Conservation (phyloP, 2,888 invertebrate genomes). For the Caenorhabditis sinica region DNA sequence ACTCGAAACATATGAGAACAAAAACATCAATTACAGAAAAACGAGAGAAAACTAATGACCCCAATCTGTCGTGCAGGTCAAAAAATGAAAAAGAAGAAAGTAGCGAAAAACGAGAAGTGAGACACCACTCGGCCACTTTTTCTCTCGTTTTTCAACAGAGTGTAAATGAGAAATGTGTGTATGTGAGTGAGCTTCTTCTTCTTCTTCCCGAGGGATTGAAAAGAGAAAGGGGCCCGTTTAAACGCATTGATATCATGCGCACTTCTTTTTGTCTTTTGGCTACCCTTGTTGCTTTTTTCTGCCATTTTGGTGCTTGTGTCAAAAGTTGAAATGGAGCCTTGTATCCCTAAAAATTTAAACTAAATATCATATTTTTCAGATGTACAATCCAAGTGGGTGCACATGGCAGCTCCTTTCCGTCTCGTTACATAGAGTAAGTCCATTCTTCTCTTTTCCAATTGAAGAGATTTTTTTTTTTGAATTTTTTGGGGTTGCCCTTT, state of each 20-base stretch:
- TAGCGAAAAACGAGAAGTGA: conserved; percentile 24
- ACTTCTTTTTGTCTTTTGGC: conserved; percentile 28
- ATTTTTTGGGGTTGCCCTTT: background rate
- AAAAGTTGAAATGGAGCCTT: no score
- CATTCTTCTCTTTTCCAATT: conserved; percentile 31
- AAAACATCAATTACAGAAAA: conserved; percentile 12
- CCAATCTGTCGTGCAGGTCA: conserved; percentile 56
- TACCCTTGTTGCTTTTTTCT: background rate
- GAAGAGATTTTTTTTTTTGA: no score
- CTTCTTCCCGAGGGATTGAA: conserved; percentile 39
- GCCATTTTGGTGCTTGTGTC: conserved; percentile 1
- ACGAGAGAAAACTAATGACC: conserved; percentile 28
- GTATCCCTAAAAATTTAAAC: background rate
- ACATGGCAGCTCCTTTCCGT: conserved; percentile 83
- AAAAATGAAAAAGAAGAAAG: conserved; percentile 25
- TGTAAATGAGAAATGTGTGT: conserved; percentile 69
- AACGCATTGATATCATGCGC: conserved; percentile 62
- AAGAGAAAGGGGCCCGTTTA: conserved; percentile 29
- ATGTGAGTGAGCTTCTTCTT: conserved; percentile 4
- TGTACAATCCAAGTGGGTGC: conserved; percentile 62
- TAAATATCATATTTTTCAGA: conserved; percentile 64
- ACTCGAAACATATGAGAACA: background rate
- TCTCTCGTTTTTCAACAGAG: conserved; percentile 65
- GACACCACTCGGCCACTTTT: conserved; percentile 32
- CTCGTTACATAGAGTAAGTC: conserved; percentile 80